Conservation (phyloP, 1,140 invertebrate genomes). For the Anagrus nilaparvatae region DNA sequence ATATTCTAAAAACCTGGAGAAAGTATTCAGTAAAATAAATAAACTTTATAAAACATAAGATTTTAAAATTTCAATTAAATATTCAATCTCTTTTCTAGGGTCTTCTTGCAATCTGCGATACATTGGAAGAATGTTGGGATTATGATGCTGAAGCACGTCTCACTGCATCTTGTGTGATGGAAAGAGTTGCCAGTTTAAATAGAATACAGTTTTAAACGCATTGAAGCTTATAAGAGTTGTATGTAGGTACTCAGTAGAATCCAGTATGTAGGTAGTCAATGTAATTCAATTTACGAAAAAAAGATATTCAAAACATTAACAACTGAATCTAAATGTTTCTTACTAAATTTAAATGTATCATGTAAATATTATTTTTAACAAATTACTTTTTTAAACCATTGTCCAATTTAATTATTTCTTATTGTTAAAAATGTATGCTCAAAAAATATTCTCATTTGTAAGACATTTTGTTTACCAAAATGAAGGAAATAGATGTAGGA, state of each 20-base stretch:
- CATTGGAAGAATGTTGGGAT: constrained; percentile 98
- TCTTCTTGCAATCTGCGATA: constrained; percentile 71
- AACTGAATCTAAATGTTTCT: no score
- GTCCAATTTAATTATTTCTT: no score
- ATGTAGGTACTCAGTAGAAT: constrained; percentile 40
- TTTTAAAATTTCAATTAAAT: neutral
- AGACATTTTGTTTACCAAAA: no score
- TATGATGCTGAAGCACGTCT: constrained; percentile 92
- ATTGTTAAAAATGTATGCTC: no score
- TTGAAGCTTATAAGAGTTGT: constrained; percentile 39
- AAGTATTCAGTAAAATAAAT: constrained; percentile 61
- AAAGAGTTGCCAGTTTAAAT: constrained; percentile 54
- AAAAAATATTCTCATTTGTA: no score
- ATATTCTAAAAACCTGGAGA: constrained; percentile 72
- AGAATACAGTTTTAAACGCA: constrained; percentile 37
- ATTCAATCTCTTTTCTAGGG: constrained; percentile 49
- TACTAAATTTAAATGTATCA: no score
- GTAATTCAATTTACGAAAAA: no score
- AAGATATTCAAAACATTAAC: no score
- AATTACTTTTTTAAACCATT: no score
- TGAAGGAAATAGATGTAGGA: no score
- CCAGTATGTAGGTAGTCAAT: constrained; percentile 39
- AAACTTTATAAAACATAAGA: neutral
- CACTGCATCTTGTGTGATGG: constrained; percentile 90
- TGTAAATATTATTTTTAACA: no score